These are phyloP conservation scores for Athalia circularis DNA, from an alignment of 2,888 invertebrate genomes.

Conservation along the genomic window DNA sequence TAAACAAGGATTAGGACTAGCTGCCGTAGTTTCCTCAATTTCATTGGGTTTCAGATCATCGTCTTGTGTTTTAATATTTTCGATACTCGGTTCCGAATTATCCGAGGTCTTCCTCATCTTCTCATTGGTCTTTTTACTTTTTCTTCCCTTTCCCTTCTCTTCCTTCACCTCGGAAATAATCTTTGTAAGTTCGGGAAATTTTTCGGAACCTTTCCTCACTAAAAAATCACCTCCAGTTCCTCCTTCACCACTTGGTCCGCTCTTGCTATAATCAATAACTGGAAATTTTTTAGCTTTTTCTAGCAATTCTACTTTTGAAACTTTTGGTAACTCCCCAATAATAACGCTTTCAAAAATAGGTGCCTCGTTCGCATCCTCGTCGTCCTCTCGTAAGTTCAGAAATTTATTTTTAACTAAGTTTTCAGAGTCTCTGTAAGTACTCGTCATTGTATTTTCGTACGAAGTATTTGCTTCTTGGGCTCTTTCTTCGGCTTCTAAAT, in stretches of 20 bases:
- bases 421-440: conserved; percentile 44
- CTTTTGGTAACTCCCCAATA: conserved; percentile 64
- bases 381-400: conserved; percentile 50
- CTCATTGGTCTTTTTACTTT: conserved; percentile 54
- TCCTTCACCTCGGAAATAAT: conserved; percentile 55
- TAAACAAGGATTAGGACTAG: background rate
- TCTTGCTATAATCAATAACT: conserved; percentile 63
- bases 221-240: conserved; percentile 57
- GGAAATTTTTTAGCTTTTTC: conserved; percentile 66
- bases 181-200: conserved; percentile 55
- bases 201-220: conserved; percentile 55
- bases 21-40: conserved; percentile 8
- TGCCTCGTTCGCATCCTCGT: conserved; percentile 66
- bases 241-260: conserved; percentile 53
- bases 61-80: conserved; percentile 6
- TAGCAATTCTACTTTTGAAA: conserved; percentile 62
- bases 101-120: conserved; percentile 45
- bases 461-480: conserved; percentile 54
- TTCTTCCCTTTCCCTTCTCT: conserved; percentile 56
- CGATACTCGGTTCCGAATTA: conserved; percentile 41
- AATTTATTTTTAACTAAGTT: conserved; percentile 38
- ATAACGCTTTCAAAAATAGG: conserved; percentile 66
- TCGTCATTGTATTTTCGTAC: conserved; percentile 51
- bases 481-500: conserved; percentile 71
- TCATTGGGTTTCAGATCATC: conserved; percentile 28